Base-by-base conservation (phyloP, 2,113 vertebrate species). In the Tauraco erythrolophus region DNA sequence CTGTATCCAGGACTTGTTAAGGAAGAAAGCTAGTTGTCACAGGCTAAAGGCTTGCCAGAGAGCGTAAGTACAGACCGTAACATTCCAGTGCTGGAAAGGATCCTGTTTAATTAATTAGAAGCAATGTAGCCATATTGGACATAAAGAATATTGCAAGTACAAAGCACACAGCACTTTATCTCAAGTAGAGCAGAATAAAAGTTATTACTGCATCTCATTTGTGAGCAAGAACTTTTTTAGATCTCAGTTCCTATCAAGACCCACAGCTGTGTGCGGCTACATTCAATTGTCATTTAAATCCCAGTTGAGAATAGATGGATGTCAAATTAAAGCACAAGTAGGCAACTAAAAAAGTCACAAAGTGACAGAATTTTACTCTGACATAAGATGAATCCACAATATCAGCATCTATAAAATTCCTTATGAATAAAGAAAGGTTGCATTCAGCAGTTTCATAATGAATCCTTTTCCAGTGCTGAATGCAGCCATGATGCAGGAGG, bases 291-390 rank as follows among this genome's bases (percentile, higher is more conserved):
- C 84, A 54, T 79, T 80, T 91, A 39, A 91, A 91, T 84, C 68
- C 56, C 83, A 82, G 53, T 24, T 15, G 46, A 75, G 87, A 68
- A 87, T 8, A 83, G 75, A 92, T 43, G 46, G 75, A 50, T 95
- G 76, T 66, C 83, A 91, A 92, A 93, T 85, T 75, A 83, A 90
- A 89, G 82, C 56, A 91, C 53, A 88, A 89, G 89, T 10, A 96
- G 61, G 57, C 31, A 89, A 92, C 71, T 57, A 71, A 95, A 83
- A 41, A 81, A 74, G 84, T 56, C 84, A 78, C 53, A 48, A 93
- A 92, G 78, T 80, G 89, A 65, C 66, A 87, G 81, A 71, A 78
- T 85, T 97, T 84, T 80, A 78, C 82, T 39, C 88, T 90, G 66
- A 60, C 66, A 19, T 86, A 80, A 58, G 94, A 74, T 68, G 65